Conservation (phyloP, 2,888 invertebrate genomes). For the Pimpla rufipes region DNA sequence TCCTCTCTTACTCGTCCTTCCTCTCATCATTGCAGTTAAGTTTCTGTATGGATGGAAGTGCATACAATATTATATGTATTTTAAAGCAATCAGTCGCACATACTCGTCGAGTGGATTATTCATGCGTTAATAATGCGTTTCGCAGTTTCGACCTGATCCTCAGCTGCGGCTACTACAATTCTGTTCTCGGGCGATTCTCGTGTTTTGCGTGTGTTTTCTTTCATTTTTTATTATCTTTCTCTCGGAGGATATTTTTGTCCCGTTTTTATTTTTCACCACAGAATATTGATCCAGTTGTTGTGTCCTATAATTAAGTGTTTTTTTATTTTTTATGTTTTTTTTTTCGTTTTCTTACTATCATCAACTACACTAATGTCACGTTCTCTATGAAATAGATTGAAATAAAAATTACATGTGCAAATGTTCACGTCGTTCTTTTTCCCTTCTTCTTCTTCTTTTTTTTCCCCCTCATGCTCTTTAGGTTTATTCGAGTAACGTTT, state of each 20-base stretch:
- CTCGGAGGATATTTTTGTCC: conserved; percentile 42
- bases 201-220: conserved; percentile 35
- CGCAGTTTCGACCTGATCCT: conserved; percentile 59
- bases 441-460: conserved; percentile 27
- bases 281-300: conserved; percentile 60
- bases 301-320: conserved; percentile 62
- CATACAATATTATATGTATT: conserved; percentile 71
- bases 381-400: conserved; percentile 68
- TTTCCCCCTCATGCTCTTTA: conserved; percentile 45
- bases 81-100: conserved; percentile 69
- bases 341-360: conserved; percentile 59
- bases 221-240: conserved; percentile 12
- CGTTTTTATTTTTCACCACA: conserved; percentile 58
- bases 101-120: conserved; percentile 64
- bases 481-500: conserved; percentile 58
- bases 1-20: conserved; percentile 55
- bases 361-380: conserved; percentile 69
- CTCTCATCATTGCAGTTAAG: conserved; percentile 63
- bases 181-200: conserved; percentile 47
- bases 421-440: conserved; percentile 58
- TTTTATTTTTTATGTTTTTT: conserved; percentile 19
- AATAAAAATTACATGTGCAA: conserved; percentile 68
- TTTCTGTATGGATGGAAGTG: conserved; percentile 71
- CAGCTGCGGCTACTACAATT: conserved; percentile 54
- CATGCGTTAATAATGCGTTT: conserved; percentile 64